Conservation (phyloP, 2,888 invertebrate genomes). For the Ptilodon capucinus region DNA sequence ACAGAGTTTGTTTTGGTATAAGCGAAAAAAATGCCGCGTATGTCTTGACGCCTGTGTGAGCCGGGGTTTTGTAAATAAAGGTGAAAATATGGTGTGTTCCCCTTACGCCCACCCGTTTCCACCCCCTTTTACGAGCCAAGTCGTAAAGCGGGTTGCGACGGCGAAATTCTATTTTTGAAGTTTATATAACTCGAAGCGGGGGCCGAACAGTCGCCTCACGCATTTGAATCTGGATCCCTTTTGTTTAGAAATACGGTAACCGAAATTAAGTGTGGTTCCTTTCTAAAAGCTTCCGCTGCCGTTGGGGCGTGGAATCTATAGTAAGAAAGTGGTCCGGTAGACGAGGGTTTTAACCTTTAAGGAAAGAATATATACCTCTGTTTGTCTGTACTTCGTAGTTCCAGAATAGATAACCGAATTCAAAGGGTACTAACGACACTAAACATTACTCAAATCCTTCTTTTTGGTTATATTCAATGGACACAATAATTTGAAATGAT, state of each 20-base stretch:
- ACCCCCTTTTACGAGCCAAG: constrained; percentile 62
- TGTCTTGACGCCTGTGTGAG: too few species aligned
- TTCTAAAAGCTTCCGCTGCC: constrained; percentile 33
- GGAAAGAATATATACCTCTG: too few species aligned
- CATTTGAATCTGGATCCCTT: constrained; percentile 55
- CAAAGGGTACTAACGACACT: too few species aligned
- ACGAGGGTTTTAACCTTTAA: too few species aligned
- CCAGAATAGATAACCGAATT: too few species aligned
- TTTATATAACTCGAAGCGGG: constrained; percentile 59
- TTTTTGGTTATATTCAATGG: too few species aligned
- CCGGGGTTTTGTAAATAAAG: constrained; percentile 57
- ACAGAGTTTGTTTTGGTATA: too few species aligned
- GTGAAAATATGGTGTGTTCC: constrained; percentile 61
- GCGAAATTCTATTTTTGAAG: constrained; percentile 69
- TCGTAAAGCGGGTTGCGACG: constrained; percentile 63
- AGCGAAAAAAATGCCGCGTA: too few species aligned
- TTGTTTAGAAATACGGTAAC: constrained; percentile 42
- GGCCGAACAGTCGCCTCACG: constrained; percentile 41
- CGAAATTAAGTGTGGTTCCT: constrained; percentile 37
- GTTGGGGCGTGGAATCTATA: not conserved
- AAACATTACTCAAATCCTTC: too few species aligned
- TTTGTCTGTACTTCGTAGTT: too few species aligned
- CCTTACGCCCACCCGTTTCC: constrained; percentile 42
- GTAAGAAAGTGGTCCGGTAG: not conserved
- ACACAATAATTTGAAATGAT: too few species aligned